Conservation (phyloP, 2,888 invertebrate species). For the Oligia latruncula region DNA sequence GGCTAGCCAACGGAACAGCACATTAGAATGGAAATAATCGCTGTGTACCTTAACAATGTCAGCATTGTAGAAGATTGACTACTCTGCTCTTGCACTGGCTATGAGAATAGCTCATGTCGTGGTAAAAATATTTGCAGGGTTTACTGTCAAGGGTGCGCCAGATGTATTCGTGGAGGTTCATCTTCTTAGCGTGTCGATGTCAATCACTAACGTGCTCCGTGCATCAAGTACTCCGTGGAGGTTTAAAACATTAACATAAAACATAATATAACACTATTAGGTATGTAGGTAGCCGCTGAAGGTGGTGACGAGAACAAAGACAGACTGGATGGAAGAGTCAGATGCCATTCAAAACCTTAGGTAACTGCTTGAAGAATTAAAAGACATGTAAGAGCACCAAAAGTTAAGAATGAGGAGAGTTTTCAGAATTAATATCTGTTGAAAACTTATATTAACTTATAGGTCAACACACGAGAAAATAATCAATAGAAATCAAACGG, state of each 20-base stretch:
- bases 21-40: slow-evolving; percentile 35
- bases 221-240: background rate
- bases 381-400: background rate
- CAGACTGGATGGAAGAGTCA: background rate
- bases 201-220: too few species aligned
- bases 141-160: slow-evolving; percentile 15
- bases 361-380: background rate
- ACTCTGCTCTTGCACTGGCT: slow-evolving; percentile 22
- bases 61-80: slow-evolving; percentile 20
- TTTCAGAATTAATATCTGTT: background rate
- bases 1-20: slow-evolving; percentile 36
- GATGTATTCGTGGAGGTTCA: background rate
- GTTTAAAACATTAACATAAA: too few species aligned
- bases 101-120: slow-evolving; percentile 12
- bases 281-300: background rate
- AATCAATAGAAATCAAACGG: background rate
- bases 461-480: background rate
- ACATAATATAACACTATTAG: too few species aligned
- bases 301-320: background rate
- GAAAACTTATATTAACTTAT: background rate
- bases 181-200: too few species aligned
- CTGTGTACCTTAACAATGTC: slow-evolving; percentile 27
- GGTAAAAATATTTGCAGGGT: background rate
- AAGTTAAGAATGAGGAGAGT: background rate
- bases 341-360: background rate